phyloP scores from a whole-genome alignment of 2,888 invertebrate species.

The Aspidiotus destructor region DNA sequence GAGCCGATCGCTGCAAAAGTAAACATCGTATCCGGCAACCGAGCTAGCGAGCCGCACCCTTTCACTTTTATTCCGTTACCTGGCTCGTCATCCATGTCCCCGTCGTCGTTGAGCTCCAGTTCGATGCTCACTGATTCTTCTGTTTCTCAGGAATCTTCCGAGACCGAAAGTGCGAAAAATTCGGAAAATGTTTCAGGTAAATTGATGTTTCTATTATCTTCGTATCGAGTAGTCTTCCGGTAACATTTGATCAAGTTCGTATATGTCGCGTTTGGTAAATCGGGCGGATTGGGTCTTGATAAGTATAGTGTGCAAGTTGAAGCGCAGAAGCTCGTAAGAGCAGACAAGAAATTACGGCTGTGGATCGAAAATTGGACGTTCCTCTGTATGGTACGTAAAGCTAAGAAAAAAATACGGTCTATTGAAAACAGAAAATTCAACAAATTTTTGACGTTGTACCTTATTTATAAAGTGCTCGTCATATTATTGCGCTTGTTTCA shows the following conservation, averaged over 20 bases:
- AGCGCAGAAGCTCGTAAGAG: too few species aligned
- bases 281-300: too few species aligned
- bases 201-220: slow-evolving; percentile 1
- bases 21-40: slow-evolving; percentile 72
- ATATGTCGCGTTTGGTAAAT: not conserved
- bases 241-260: slow-evolving; percentile 23
- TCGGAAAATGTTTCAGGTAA: slow-evolving; percentile 14
- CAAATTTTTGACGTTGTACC: too few species aligned
- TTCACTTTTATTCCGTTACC: slow-evolving; percentile 58
- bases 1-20: slow-evolving; percentile 66
- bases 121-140: not conserved
- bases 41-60: slow-evolving; percentile 72
- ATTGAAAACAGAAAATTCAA: too few species aligned
- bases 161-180: not conserved
- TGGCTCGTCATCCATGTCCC: not conserved
- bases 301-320: too few species aligned
- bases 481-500: too few species aligned
- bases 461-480: too few species aligned
- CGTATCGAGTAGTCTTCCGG: not conserved
- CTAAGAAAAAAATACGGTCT: too few species aligned
- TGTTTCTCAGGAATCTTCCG: not conserved
- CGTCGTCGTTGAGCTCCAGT: not conserved
- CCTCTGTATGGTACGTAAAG: too few species aligned
- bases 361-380: too few species aligned
- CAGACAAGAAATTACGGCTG: too few species aligned